Conservation (phyloP, 2,113 vertebrate genomes). For the Protobothrops mucrosquamatus region DNA sequence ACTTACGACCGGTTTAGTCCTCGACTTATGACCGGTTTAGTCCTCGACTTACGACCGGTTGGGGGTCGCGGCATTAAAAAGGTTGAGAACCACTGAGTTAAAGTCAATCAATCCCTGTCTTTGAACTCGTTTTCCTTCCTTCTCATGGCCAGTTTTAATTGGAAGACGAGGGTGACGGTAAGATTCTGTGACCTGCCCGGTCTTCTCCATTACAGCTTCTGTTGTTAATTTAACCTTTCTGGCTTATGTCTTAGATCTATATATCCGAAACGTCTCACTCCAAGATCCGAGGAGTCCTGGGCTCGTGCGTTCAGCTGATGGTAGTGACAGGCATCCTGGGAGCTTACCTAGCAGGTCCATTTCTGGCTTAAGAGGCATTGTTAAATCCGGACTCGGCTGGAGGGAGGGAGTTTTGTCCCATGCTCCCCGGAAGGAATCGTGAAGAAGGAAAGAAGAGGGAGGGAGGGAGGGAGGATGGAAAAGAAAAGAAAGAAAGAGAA, state of each 20-base stretch:
- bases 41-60: no score
- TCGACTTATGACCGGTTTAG: no score
- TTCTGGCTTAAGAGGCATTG: background rate
- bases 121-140: background rate
- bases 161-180: background rate
- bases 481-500: no score
- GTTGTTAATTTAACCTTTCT: background rate
- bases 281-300: conserved; percentile 81
- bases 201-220: background rate
- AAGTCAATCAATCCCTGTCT: background rate
- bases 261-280: conserved; percentile 90
- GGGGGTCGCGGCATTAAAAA: no score
- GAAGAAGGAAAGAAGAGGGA: background rate
- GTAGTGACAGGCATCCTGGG: conserved; percentile 89
- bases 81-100: no score
- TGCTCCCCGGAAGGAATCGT: background rate
- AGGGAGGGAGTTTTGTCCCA: background rate
- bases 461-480: no score
- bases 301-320: conserved; percentile 93
- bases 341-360: conserved; percentile 81
- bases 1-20: no score
- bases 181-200: background rate
- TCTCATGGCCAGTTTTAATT: background rate
- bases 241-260: conserved; percentile 74
- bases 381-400: background rate